Conservation (phyloP, 2,113 vertebrate species). For the Ifrita kowaldi region DNA sequence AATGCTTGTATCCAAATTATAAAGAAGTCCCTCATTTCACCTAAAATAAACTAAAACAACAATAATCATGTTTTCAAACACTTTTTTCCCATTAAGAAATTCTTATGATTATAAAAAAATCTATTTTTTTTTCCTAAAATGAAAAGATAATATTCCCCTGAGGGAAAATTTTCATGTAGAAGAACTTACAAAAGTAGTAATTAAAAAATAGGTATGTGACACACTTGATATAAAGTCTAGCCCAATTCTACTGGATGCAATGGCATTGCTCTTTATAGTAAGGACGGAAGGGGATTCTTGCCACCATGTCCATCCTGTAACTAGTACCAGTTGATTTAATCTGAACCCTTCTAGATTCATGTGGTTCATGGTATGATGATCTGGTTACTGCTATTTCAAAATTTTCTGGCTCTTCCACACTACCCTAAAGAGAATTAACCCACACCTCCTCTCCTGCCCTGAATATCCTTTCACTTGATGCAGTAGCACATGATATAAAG, state of each 20-base stretch:
- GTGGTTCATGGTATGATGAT: background rate
- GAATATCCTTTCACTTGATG: background rate
- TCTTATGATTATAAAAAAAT: background rate
- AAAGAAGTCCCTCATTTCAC: background rate
- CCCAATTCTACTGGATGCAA: background rate
- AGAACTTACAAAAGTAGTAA: background rate
- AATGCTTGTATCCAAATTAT: background rate
- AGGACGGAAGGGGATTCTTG: background rate
- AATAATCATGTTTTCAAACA: background rate
- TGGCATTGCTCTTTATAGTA: background rate
- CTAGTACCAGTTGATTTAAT: background rate
- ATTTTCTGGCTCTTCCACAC: background rate
- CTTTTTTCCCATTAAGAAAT: background rate
- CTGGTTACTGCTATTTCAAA: background rate
- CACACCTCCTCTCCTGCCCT: rapidly evolving
- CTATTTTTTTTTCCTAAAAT: background rate
- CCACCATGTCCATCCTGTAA: background rate
- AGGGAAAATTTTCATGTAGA: background rate
- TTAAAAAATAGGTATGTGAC: background rate
- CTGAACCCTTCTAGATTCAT: background rate
- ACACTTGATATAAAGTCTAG: background rate
- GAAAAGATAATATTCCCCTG: background rate
- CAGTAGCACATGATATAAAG: background rate
- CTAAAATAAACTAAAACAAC: background rate
- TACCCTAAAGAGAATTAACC: background rate